Base-by-base conservation (phyloP, 1,140 invertebrate species). In the Temnothorax curvispinosus region DNA sequence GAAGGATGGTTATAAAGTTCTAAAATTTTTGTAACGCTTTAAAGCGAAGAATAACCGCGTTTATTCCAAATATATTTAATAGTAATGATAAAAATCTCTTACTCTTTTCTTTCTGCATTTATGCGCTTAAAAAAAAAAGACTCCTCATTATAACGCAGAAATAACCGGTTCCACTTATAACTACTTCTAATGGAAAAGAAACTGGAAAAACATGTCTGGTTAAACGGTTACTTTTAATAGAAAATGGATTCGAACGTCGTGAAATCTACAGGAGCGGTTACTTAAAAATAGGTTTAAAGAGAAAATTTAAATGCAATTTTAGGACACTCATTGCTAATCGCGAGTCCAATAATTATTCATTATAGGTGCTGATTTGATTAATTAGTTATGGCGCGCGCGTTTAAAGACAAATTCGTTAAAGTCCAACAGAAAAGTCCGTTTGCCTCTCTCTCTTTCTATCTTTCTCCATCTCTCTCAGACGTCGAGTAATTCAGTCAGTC, bases 101-200 rank as follows among this genome's bases (percentile, higher is more conserved):
- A 75, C 38, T 50, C 27, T 32, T 32, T 38, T 44, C 1, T 60
- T n/a, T n/a, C 27, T 35, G 38, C 32, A 15, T 44, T 7, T 54
- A n/a, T 27, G 18, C n/a, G 54, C 1, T 56, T 47, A 56, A 50
- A 84, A 81, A 69, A 69, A 74, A 74, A 32, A 21, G 69, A 71
- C n/a, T 82, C 21, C 32, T 84, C 41, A 27, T 84, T 75, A 60
- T 50, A 50, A 27, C 69, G 32, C 41, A 60, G 54, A 35, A 74
- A 82, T 82, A 82, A 82, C 69, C 41, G 41, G 54, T 60, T 74
- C 80, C 41, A 60, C 47, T 84, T 60, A 84, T 62, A 75, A 41
- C 27, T 74, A 58, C 47, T 41, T 41, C 32, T 71, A 81, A 71
- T 81, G 35, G 32, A 78, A 78, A 78, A 64, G 60, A 27, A 81